phyloP scores from a whole-genome alignment of 2,797 vertebrate species.

The Malacoctenus gilli region DNA sequence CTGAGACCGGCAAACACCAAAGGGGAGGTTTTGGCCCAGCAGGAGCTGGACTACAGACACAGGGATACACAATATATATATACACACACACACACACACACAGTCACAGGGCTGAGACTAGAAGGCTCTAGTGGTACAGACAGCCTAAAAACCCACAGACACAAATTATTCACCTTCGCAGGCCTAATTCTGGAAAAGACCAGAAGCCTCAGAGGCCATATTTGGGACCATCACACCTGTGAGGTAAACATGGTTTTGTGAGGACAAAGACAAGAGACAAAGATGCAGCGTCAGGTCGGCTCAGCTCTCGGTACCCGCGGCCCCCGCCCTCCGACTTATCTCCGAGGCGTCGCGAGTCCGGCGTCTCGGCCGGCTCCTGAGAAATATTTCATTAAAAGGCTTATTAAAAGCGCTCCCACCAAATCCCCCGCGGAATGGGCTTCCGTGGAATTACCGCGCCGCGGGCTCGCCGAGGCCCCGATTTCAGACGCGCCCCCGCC shows the following conservation, averaged over 20 bases:
- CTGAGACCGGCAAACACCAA: slow-evolving; percentile 15
- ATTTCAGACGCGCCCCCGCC: slow-evolving; percentile 29
- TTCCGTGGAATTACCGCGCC: slow-evolving; percentile 57
- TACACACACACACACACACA: neutral
- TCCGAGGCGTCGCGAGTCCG: slow-evolving; percentile 23
- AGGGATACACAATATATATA: slow-evolving; percentile 1
- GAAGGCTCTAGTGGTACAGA: slow-evolving; percentile 42
- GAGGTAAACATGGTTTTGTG: slow-evolving; percentile 68
- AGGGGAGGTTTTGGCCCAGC: slow-evolving; percentile 7
- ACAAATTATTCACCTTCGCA: slow-evolving; percentile 75
- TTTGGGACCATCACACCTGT: slow-evolving; percentile 82
- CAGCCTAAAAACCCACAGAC: slow-evolving; percentile 54
- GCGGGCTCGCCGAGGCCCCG: slow-evolving; percentile 35
- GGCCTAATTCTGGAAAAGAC: slow-evolving; percentile 83
- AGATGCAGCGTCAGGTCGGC: slow-evolving; percentile 11
- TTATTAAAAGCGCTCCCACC: slow-evolving; percentile 66
- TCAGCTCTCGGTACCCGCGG: too few relatives aligned
- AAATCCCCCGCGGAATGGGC: slow-evolving; percentile 71
- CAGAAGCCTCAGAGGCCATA: slow-evolving; percentile 81
- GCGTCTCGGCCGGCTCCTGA: slow-evolving; percentile 45
- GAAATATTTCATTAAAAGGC: slow-evolving; percentile 74
- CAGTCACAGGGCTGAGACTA: slow-evolving; percentile 20
- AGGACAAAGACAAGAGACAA: slow-evolving; percentile 51
- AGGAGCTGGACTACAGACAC: slow-evolving; percentile 35
- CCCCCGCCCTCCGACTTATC: slow-evolving; percentile 33